Conservation (phyloP, 1,140 invertebrate genomes). For the Macrobrachium rosenbergii region DNA sequence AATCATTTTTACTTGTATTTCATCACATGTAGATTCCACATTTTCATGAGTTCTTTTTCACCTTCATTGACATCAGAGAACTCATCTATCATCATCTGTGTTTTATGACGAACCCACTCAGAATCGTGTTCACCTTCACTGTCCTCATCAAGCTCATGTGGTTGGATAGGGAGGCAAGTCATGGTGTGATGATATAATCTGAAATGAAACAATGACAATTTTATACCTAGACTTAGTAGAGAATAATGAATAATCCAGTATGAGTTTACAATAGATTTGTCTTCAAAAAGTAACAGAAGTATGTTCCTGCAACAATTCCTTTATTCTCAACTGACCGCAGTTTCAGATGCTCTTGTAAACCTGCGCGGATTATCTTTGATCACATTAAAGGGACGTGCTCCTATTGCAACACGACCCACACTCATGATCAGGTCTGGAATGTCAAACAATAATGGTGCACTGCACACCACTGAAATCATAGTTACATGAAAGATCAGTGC, state of each 20-base stretch:
- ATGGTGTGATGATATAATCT: slow-evolving; percentile 95
- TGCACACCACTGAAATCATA: too few relatives aligned
- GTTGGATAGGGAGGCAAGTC: slow-evolving; percentile 92
- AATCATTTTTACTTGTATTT: slow-evolving; percentile 77
- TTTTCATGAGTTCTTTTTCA: slow-evolving; percentile 98
- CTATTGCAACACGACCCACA: too few relatives aligned
- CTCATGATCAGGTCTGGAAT: too few relatives aligned
- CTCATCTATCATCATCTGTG: slow-evolving; percentile 98
- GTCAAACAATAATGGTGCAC: too few relatives aligned
- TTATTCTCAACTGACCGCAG: too few relatives aligned
- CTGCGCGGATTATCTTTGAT: too few relatives aligned
- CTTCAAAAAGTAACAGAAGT: too few relatives aligned
- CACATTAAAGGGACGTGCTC: too few relatives aligned
- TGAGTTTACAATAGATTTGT: neutral
- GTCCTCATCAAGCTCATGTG: slow-evolving; percentile 94
- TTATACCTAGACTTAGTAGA: neutral
- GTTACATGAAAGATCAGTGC: too few relatives aligned
- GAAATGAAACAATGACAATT: slow-evolving; percentile 35
- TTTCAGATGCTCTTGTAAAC: too few relatives aligned
- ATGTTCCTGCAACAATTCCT: too few relatives aligned
- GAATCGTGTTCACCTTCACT: slow-evolving; percentile 96
- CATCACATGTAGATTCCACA: slow-evolving; percentile 99
- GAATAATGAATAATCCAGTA: neutral
- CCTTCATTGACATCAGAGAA: slow-evolving; percentile 99
- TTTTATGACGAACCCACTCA: slow-evolving; percentile 93